A percentile compares a stretch with the other conserved stretches of the same genome.
phyloP scores from a whole-genome alignment of 2,113 vertebrate genomes.

The Grammomys dolichurus region DNA sequence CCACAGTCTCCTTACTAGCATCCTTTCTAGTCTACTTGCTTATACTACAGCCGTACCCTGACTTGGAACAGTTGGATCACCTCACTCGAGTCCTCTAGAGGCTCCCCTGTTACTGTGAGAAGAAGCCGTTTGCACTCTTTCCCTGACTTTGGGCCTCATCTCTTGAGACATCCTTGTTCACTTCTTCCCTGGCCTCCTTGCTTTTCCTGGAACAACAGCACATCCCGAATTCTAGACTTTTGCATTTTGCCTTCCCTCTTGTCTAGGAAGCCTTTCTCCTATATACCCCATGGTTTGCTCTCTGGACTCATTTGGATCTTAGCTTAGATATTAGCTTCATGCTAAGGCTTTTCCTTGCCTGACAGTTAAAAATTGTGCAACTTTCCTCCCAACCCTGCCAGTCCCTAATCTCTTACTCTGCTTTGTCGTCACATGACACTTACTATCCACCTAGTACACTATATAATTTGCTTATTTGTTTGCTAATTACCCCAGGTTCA shows the following conservation, averaged over 20 bases:
- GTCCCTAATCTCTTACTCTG: neutral
- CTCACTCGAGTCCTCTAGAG: neutral
- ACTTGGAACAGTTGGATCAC: neutral
- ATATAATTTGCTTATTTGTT: slow-evolving; percentile 28
- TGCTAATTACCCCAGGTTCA: slow-evolving; percentile 38
- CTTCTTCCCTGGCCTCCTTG: neutral
- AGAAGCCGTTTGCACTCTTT: neutral
- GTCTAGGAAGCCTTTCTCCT: neutral
- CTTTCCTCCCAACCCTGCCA: neutral
- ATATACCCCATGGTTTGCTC: neutral
- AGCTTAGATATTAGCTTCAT: neutral
- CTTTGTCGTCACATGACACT: neutral
- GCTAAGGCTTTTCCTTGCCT: neutral
- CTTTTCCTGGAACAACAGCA: neutral
- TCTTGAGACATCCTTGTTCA: neutral
- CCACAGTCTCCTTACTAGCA: neutral
- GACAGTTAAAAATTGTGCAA: slow-evolving; percentile 22
- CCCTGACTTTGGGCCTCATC: neutral
- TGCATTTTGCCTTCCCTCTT: neutral
- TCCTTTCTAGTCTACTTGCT: neutral
- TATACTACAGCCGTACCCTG: neutral
- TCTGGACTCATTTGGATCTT: neutral
- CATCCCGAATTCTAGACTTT: neutral
- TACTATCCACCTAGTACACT: neutral
- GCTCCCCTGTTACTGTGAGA: neutral